Evolutionary conservation across 2,888 invertebrate species (phyloP), one percentile per base, ranked within the genome.

Genomic region (Escarpia spicata): DNA sequence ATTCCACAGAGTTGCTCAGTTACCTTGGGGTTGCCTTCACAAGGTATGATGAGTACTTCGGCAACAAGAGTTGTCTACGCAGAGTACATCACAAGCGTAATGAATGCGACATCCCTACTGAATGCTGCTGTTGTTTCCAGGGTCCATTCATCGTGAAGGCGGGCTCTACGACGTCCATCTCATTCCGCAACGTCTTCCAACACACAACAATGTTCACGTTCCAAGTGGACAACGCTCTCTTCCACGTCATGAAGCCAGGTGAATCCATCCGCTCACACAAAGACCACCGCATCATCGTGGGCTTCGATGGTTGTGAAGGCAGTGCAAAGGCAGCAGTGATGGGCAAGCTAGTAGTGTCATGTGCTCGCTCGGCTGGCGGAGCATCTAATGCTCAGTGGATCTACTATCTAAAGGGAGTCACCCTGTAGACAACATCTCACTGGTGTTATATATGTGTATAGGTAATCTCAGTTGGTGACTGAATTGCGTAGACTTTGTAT

Each of bases 131-230:
- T 9, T 52, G 12, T 15, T 52, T 75, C 19, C 92, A 97, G 95
- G 97, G 97, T 44, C 97, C 97, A 0, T 97, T 96, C 94, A 95
- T 95, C 9, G 95, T 97, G 44, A 96, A 96, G 94, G 95, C 96
- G 12, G 96, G 96, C 15, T 95, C 95, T 3, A 96, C 95, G 26
- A 95, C 96, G 0, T 94, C 95, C 10, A 96, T 97, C 94, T 95
- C 96, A n/a, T 97, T 97, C 95, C 95, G 96, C 92, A 97, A 97
- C 94, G 96, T 97, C 9, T 97, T 97, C 94, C 94, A 95, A 9
- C 95, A 96, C 89, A 95, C 96, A 9, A 96, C 96, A 58, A 95
- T 95, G 15, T 97, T 97, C 94, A 95, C 95, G 37, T 97, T 96
- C 95, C 95, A 95, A 92, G 96, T 96, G 19, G 97, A 97, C 94